phyloP scores from a whole-genome alignment of 2,888 invertebrate species.

The Phaonia tiefii region DNA sequence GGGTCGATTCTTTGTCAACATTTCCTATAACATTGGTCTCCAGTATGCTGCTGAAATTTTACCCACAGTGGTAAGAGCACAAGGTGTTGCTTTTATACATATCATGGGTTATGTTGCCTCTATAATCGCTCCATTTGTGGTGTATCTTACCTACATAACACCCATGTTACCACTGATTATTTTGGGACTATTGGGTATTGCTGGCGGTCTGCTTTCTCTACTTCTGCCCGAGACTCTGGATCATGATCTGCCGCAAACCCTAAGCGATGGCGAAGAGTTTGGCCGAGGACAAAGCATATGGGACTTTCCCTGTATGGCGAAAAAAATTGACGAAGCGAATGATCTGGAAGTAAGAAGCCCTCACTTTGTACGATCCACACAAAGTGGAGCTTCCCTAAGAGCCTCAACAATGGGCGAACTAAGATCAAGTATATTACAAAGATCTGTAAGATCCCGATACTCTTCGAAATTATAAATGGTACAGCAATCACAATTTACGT shows the following conservation, averaged over 20 bases:
- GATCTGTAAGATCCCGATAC: slow-evolving; percentile 82
- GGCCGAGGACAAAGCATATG: slow-evolving; percentile 90
- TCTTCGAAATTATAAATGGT: slow-evolving; percentile 76
- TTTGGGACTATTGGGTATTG: slow-evolving; percentile 87
- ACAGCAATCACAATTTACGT: slow-evolving; percentile 9
- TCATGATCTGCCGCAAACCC: slow-evolving; percentile 91
- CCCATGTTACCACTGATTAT: slow-evolving; percentile 88
- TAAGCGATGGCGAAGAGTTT: slow-evolving; percentile 93
- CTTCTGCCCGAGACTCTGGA: slow-evolving; percentile 93
- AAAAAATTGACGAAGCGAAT: slow-evolving; percentile 81
- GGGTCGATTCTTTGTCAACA: slow-evolving; percentile 93
- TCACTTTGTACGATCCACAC: slow-evolving; percentile 78
- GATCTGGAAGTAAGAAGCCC: slow-evolving; percentile 73
- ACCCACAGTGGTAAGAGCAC: slow-evolving; percentile 93
- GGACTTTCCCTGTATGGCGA: slow-evolving; percentile 89
- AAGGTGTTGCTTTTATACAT: slow-evolving; percentile 92
- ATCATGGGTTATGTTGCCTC: slow-evolving; percentile 94
- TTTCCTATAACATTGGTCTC: slow-evolving; percentile 93
- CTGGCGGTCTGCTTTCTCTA: slow-evolving; percentile 88
- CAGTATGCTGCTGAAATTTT: slow-evolving; percentile 94
- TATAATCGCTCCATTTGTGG: slow-evolving; percentile 90
- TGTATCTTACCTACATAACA: slow-evolving; percentile 88
- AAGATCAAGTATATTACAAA: slow-evolving; percentile 83
- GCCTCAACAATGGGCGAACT: slow-evolving; percentile 84
- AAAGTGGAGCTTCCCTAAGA: slow-evolving; percentile 82